phyloP scores from a whole-genome alignment of 37 sponge, comb jelly and placozoan species.

The Amphimedon queenslandica region DNA sequence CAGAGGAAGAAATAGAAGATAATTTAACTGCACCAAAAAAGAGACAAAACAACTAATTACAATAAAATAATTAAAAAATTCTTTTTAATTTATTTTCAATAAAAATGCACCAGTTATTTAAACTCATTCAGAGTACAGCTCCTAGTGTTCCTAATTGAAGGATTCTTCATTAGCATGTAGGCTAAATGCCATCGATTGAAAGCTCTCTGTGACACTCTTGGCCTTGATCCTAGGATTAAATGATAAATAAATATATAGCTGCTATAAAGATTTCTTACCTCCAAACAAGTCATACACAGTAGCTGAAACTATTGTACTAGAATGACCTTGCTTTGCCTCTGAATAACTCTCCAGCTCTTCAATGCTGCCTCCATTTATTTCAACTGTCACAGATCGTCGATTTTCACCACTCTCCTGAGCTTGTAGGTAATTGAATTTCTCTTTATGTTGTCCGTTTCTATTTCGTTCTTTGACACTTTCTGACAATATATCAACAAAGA shows the following conservation, averaged over 20 bases:
- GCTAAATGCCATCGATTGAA: slow-evolving; percentile 36
- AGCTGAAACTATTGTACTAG: no score
- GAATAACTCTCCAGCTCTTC: no score
- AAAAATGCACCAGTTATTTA: not conserved
- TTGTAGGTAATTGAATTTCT: not conserved
- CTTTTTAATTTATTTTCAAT: not conserved
- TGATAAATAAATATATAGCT: not conserved
- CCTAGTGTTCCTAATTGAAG: not conserved
- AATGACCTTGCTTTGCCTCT: no score
- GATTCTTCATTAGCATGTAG: slow-evolving; percentile 29
- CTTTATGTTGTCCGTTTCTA: not conserved
- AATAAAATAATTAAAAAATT: not conserved
- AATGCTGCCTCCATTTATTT: no score
- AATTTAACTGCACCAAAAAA: no score
- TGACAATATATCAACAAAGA: slow-evolving; percentile 7
- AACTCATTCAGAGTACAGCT: no score
- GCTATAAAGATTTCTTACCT: no score
- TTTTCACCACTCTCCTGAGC: no score
- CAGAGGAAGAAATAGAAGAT: not conserved
- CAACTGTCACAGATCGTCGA: no score
- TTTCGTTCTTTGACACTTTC: not conserved
- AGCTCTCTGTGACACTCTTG: not conserved
- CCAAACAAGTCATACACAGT: no score
- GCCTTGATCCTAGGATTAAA: not conserved
- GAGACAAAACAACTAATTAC: no score